Conservation (phyloP, 2,888 invertebrate genomes). For the Xanthia icteritia region DNA sequence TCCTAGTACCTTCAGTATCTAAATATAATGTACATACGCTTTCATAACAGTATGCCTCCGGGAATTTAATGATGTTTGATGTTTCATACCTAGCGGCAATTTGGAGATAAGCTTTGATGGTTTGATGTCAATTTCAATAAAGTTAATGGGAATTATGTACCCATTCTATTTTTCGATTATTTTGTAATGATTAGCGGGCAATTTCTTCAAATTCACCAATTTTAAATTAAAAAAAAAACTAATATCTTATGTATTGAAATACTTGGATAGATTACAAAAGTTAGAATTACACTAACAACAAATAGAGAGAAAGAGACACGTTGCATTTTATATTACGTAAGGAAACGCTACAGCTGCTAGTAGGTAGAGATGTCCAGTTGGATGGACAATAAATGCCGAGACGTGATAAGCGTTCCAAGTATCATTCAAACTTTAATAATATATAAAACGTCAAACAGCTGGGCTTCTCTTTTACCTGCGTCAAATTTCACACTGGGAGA, state of each 20-base stretch:
- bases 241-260: not conserved
- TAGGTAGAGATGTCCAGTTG: slow-evolving; percentile 23
- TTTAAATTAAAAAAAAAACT: not conserved
- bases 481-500: slow-evolving; percentile 11
- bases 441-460: slow-evolving; percentile 36
- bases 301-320: not conserved
- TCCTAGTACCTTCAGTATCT: not conserved
- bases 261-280: not conserved
- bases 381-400: slow-evolving; percentile 43
- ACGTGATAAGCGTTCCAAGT: slow-evolving; percentile 52
- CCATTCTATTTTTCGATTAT: not conserved
- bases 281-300: not conserved
- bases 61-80: slow-evolving; percentile 37
- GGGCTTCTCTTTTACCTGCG: slow-evolving; percentile 4
- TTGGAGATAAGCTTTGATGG: not conserved
- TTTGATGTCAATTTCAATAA: slow-evolving; percentile 11
- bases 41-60: not conserved
- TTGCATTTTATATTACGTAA: slow-evolving; percentile 15
- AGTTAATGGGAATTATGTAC: not conserved
- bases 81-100: slow-evolving; percentile 17
- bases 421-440: slow-evolving; percentile 36
- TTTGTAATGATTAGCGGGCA: not conserved
- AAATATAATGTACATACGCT: not conserved
- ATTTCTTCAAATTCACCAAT: too few species aligned
- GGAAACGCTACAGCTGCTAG: not conserved